phyloP scores from a whole-genome alignment of 2,888 invertebrate species.

The Ornithoptera priamus region DNA sequence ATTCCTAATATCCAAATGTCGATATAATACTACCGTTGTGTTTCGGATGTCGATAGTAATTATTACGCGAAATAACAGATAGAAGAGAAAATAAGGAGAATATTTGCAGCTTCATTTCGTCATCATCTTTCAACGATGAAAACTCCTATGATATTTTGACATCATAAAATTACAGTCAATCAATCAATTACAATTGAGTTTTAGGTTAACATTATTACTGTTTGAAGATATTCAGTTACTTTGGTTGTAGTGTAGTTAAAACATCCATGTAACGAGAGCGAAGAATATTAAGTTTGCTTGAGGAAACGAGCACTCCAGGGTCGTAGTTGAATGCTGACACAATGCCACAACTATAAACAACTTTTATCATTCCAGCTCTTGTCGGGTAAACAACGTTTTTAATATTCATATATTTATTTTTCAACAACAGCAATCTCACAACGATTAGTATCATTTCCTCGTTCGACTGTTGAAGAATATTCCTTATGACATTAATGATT shows the following conservation, averaged over 20 bases:
- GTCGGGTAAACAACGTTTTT: constrained; percentile 22
- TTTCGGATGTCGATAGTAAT: too few relatives aligned
- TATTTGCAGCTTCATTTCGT: too few relatives aligned
- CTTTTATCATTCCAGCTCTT: constrained; percentile 22
- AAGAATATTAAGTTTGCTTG: constrained; percentile 4
- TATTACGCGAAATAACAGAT: too few relatives aligned
- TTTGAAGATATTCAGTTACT: not conserved
- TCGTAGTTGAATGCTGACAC: constrained; percentile 20
- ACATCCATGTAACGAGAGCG: not conserved
- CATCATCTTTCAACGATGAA: too few relatives aligned
- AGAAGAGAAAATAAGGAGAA: too few relatives aligned
- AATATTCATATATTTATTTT: constrained; percentile 21
- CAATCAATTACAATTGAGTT: not conserved
- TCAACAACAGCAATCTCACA: not conserved
- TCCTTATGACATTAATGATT: not conserved
- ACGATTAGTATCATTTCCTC: constrained; percentile 4
- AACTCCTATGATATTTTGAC: too few relatives aligned
- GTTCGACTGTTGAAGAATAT: not conserved
- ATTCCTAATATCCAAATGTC: too few relatives aligned
- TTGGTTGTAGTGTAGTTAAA: not conserved
- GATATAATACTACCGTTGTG: too few relatives aligned
- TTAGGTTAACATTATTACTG: not conserved
- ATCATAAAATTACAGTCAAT: too few relatives aligned
- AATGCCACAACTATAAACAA: constrained; percentile 23
- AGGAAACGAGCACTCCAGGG: constrained; percentile 27